Evolutionary conservation across 92 coral and sea anemone species (phyloP).

Genomic region (Palythoa grandiflora): DNA sequence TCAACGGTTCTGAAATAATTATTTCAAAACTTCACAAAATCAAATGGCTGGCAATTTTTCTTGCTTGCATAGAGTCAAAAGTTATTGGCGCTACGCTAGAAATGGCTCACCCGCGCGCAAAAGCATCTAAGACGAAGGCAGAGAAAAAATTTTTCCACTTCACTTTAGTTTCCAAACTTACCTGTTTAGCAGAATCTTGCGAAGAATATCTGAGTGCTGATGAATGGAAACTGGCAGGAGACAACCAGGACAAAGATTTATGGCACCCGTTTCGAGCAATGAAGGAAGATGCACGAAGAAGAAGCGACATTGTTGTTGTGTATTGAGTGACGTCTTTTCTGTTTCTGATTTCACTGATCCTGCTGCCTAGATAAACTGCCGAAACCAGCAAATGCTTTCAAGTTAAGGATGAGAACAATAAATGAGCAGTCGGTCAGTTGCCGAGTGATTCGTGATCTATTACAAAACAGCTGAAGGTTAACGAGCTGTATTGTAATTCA

Average conservation of each 20-base stretch:
- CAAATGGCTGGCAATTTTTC: no score
- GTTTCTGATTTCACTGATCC: background rate
- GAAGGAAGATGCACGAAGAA: slow-evolving; percentile 80
- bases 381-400: background rate
- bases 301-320: slow-evolving; percentile 65
- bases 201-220: slow-evolving; percentile 49
- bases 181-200: slow-evolving; percentile 70
- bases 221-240: slow-evolving; percentile 67
- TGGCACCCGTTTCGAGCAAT: slow-evolving; percentile 66
- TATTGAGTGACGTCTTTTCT: background rate
- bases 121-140: no score
- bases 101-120: no score
- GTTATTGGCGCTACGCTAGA: no score
- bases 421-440: slow-evolving; percentile 2
- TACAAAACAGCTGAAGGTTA: background rate
- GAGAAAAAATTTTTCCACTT: no score
- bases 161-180: slow-evolving; percentile 6
- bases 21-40: background rate
- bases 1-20: background rate
- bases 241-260: slow-evolving; percentile 20
- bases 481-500: background rate
- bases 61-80: no score
- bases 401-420: background rate
- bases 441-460: background rate
- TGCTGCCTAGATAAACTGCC: background rate